Conservation (phyloP, 2,888 invertebrate genomes). For the Pandemis cinnamomeana region DNA sequence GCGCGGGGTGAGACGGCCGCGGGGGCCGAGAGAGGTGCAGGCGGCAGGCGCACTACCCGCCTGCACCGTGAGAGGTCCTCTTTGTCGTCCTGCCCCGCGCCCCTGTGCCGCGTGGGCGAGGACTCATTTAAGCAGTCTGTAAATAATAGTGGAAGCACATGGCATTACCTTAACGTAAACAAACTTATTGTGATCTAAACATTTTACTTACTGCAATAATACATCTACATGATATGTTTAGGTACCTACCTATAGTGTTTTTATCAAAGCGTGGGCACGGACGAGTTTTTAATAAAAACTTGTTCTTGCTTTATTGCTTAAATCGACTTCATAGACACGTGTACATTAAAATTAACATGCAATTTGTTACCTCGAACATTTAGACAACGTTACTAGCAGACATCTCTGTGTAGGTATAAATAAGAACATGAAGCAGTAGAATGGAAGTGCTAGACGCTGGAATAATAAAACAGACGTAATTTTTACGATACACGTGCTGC, state of each 20-base stretch:
- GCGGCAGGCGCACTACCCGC: no score
- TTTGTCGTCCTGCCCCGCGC: no score
- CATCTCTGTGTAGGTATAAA: slow-evolving; percentile 1
- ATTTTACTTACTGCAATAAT: not conserved
- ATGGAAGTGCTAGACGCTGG: slow-evolving; percentile 6
- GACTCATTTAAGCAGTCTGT: no score
- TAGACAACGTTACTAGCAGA: slow-evolving; percentile 3
- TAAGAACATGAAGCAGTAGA: slow-evolving; percentile 1
- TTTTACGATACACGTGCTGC: slow-evolving; percentile 40
- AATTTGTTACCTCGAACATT: slow-evolving; percentile 7
- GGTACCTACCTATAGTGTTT: not conserved
- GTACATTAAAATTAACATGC: slow-evolving; percentile 3
- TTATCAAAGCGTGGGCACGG: not conserved
- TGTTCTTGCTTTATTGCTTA: not conserved
- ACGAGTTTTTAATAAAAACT: slow-evolving; percentile 2
- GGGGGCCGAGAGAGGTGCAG: no score
- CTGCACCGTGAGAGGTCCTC: no score
- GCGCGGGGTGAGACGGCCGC: no score
- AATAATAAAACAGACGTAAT: slow-evolving; percentile 39
- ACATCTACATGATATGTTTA: not conserved
- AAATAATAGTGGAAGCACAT: not conserved
- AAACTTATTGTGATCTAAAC: not conserved
- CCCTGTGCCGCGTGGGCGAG: no score
- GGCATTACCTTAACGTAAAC: not conserved
- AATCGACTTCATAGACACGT: not conserved